Evolutionary conservation across 2,888 invertebrate species (phyloP), one percentile per base, ranked within the genome.

Genomic region (Ptilodon capucinus): DNA sequence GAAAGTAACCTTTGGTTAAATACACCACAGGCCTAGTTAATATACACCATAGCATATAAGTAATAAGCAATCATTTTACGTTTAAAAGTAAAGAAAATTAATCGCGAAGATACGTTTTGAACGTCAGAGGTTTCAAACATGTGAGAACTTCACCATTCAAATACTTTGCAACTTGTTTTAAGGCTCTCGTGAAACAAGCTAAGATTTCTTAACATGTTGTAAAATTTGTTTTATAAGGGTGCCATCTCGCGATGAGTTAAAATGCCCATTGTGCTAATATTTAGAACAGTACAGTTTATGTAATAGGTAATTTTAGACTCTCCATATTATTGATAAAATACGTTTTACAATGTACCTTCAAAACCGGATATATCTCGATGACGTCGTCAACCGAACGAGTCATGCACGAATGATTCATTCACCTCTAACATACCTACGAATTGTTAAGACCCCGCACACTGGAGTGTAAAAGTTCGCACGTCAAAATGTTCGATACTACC

Each of bases 321-420:
- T 1, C 23, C 6, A 23, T 2, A 8, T 23, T 0, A 23, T 32
- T 54, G 58, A 58, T 52, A 57, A 60, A 54, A 65, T 58, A 42
- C 51, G 52, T 54, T 56, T n/a, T 49, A 43, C 46, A 49, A 53
- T 40, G 47, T 52, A 47, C 60, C 51, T 54, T 56, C 60, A 67
- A 61, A 64, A 64, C 58, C 54, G 51, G 47, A 51, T 23, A 23
- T 9, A 7, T 6, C n/a, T 48, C 48, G 57, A 57, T 69, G 69
- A 71, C 64, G 71, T 68, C 55, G 59, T 40, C 48, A 32, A 23
- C 46, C 57, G 46, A 55, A 64, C 61, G 54, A 52, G 62, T 64
- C 58, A 60, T 66, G 54, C 46, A 54, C 57, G 56, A 61, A 64
- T 76, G 74, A 76, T 72, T 76, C 73, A 76, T 76, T 73, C 65